These are phyloP conservation scores for Eledona agricola DNA, from an alignment of 2,888 invertebrate species.

Conservation along the genomic window DNA sequence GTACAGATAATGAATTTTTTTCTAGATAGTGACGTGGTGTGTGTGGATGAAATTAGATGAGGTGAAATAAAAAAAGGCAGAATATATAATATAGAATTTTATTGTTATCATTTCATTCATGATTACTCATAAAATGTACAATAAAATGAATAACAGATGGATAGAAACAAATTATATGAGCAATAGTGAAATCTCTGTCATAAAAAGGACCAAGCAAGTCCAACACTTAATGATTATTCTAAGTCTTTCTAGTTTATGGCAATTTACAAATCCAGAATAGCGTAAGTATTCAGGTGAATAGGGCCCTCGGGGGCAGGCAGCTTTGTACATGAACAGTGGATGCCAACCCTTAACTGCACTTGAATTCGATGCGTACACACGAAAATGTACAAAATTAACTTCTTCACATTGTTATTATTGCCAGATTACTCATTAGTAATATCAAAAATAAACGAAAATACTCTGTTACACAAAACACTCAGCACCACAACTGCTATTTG, in stretches of 20 bases:
- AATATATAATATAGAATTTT: slow-evolving; percentile 64
- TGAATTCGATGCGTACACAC: slow-evolving; percentile 60
- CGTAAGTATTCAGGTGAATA: slow-evolving; percentile 58
- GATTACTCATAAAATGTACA: slow-evolving; percentile 64
- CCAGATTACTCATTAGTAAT: slow-evolving; percentile 62
- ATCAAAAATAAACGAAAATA: slow-evolving; percentile 63
- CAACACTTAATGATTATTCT: slow-evolving; percentile 54
- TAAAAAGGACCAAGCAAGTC: slow-evolving; percentile 58
- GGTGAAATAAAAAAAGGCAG: slow-evolving; percentile 45
- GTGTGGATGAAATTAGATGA: too few species aligned
- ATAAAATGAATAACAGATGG: slow-evolving; percentile 64
- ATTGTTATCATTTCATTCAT: slow-evolving; percentile 63
- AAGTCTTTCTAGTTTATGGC: slow-evolving; percentile 57
- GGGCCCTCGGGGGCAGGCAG: slow-evolving; percentile 56
- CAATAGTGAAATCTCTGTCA: slow-evolving; percentile 63
- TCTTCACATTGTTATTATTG: slow-evolving; percentile 61
- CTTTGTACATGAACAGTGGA: slow-evolving; percentile 59
- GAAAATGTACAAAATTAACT: slow-evolving; percentile 58
- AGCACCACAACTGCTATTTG: slow-evolving; percentile 61
- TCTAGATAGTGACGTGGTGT: too few species aligned
- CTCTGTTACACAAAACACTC: slow-evolving; percentile 58
- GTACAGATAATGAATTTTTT: too few species aligned
- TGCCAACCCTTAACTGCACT: slow-evolving; percentile 61
- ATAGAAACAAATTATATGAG: slow-evolving; percentile 63
- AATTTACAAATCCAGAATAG: slow-evolving; percentile 62